Percentiles rank a stretch among this genome's conserved stretches.
phyloP scores from a whole-genome alignment of 2,888 invertebrate genomes.

The Pterobdella sp. region DNA sequence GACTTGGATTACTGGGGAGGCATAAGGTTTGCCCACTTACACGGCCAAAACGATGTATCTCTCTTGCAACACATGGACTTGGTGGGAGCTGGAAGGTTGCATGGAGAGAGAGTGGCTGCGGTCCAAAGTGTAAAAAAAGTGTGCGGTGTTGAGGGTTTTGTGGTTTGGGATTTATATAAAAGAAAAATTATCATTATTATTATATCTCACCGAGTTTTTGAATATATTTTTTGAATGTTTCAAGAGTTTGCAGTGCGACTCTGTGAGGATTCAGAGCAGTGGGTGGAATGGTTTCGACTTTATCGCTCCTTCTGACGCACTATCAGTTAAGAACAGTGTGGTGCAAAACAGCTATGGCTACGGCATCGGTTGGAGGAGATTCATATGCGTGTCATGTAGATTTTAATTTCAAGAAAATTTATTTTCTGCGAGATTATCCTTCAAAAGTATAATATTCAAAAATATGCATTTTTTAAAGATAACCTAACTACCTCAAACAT shows the following conservation, averaged over 20 bases:
- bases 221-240: too few species aligned
- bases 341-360: constrained; percentile 28
- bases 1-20: constrained; percentile 72
- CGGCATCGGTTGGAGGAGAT: constrained; percentile 21
- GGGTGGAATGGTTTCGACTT: constrained; percentile 86
- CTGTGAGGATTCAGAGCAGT: constrained; percentile 71
- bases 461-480: background rate
- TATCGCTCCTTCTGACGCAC: constrained; percentile 69
- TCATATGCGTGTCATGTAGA: background rate
- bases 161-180: background rate
- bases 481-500: too few species aligned
- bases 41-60: constrained; percentile 61
- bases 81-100: constrained; percentile 84
- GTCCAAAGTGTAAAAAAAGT: constrained; percentile 67
- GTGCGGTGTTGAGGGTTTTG: background rate
- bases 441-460: background rate
- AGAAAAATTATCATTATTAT: background rate
- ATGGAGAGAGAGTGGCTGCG: constrained; percentile 83
- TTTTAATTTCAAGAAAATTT: too few species aligned
- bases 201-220: too few species aligned
- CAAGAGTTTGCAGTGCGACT: constrained; percentile 69
- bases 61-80: constrained; percentile 63
- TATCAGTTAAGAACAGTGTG: constrained; percentile 19
- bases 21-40: constrained; percentile 74
- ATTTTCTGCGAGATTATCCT: too few species aligned